Evolutionary conservation across 2,888 invertebrate species (phyloP), one percentile per base, ranked within the genome.

Genomic region (Galerucella calmariensis): DNA sequence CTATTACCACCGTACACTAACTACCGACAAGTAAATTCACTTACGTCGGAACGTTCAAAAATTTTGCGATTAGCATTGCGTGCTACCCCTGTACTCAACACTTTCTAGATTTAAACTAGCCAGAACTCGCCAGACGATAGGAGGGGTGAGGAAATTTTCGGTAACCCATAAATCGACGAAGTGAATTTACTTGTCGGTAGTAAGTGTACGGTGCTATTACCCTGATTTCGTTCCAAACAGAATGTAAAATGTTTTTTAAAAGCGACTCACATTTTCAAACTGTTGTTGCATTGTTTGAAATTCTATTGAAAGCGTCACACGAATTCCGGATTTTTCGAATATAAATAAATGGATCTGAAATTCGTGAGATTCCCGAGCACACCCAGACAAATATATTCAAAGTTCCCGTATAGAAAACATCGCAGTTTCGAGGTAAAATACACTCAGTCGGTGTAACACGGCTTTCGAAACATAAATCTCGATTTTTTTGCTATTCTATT

Each of bases 341-440:
- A 53, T 56, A 69, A 66, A 73, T 66, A 69, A 65, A 51, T 35
- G 53, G 35, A 46, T 44, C 67, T 41, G 59, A 27, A 62, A 16
- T 71, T 75, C 77, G 75, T 75, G 76, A 71, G 75, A 75, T 73
- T 69, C 62, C 67, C 63, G 24, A 67, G 66, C 62, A 67, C 69
- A 69, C 69, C 56, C 69, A 74, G 59, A 77, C 68, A 74, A 79
- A 77, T 74, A 78, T 74, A 75, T 75, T 75, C 74, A 70, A 77
- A 24, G 61, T 51, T n/a, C 61, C 10, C 61, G 69, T 69, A 69
- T 44, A 68, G 59, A 59, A 56, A 68, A 68, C 68, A 68, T 24
- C 6, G 59, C 68, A 14, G 24, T 69, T 69, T 69, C 46, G 61
- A 59, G 61, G 44, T 69, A 61, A 69, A 69, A 69, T 69, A 69